Percentiles rank a stretch among this genome's conserved stretches.
Evolutionary conservation across 2,888 invertebrate genomes (phyloP).

Genomic region (Cephonodes hylas): DNA sequence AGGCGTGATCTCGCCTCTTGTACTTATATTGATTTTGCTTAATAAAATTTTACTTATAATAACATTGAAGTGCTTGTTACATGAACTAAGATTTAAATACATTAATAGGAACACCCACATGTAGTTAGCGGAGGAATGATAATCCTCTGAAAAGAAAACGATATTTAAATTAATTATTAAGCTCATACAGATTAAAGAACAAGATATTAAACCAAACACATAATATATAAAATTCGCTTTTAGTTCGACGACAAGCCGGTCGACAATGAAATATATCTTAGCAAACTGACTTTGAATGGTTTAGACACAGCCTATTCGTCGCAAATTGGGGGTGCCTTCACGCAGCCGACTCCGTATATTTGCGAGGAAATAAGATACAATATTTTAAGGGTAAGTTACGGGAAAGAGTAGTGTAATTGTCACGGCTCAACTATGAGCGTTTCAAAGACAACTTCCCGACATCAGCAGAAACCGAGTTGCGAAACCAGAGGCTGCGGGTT

Average conservation of each 20-base stretch:
- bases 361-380: slow-evolving; percentile 50
- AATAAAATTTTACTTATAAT: too few species aligned
- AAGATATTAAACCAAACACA: too few species aligned
- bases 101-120: neutral
- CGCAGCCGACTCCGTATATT: slow-evolving; percentile 27
- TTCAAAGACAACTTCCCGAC: too few species aligned
- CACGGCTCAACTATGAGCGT: too few species aligned
- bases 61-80: neutral
- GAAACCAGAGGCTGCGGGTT: too few species aligned
- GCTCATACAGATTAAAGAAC: too few species aligned
- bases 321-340: slow-evolving; percentile 54
- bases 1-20: too few species aligned
- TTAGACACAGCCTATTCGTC: slow-evolving; percentile 54
- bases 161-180: too few species aligned
- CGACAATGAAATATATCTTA: neutral
- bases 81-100: neutral
- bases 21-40: too few species aligned
- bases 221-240: neutral
- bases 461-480: too few species aligned
- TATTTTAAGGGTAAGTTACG: slow-evolving; percentile 40
- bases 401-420: neutral
- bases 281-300: slow-evolving; percentile 43
- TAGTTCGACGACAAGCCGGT: neutral
- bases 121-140: too few species aligned
- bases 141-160: too few species aligned